Conservation (phyloP, 2,113 vertebrate genomes). For the Paraplagusia blochii region DNA sequence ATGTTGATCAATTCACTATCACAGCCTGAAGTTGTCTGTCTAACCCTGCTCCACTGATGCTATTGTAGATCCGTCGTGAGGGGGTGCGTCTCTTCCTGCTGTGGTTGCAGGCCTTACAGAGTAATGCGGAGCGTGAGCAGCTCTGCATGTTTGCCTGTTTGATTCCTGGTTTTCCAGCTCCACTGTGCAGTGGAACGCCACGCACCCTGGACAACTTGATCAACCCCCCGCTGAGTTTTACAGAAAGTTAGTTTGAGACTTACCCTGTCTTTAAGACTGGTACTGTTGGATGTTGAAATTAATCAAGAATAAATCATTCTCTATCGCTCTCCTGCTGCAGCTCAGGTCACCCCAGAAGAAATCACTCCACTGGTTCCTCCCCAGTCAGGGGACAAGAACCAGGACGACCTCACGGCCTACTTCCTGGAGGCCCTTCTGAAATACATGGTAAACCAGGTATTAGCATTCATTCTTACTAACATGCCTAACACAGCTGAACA, state of each 20-base stretch:
- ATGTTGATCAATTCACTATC: not conserved
- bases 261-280: too few relatives aligned
- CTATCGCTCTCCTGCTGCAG: conserved; percentile 61
- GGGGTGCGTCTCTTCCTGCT: conserved; percentile 94
- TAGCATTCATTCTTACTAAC: conserved; percentile 70
- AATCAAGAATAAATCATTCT: not conserved
- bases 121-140: conserved; percentile 90
- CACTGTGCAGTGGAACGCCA: conserved; percentile 85
- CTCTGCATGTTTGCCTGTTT: conserved; percentile 97
- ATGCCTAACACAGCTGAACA: conserved; percentile 44
- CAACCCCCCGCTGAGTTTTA: conserved; percentile 88
- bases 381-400: conserved; percentile 97
- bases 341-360: conserved; percentile 95
- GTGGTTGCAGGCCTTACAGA: conserved; percentile 97
- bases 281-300: not conserved
- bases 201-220: conserved; percentile 94
- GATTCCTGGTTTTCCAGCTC: conserved; percentile 95
- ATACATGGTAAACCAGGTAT: conserved; percentile 99
- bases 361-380: conserved; percentile 96
- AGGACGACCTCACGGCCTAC: conserved; percentile 97
- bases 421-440: conserved; percentile 98
- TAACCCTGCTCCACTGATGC: too few relatives aligned
- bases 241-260: conserved; percentile 85
- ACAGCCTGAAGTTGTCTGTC: not conserved
- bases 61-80: conserved; percentile 90